These are phyloP conservation scores for Sinocyclocheilus anshuiensis DNA, from an alignment of 2,113 vertebrate species.

Conservation along the genomic window DNA sequence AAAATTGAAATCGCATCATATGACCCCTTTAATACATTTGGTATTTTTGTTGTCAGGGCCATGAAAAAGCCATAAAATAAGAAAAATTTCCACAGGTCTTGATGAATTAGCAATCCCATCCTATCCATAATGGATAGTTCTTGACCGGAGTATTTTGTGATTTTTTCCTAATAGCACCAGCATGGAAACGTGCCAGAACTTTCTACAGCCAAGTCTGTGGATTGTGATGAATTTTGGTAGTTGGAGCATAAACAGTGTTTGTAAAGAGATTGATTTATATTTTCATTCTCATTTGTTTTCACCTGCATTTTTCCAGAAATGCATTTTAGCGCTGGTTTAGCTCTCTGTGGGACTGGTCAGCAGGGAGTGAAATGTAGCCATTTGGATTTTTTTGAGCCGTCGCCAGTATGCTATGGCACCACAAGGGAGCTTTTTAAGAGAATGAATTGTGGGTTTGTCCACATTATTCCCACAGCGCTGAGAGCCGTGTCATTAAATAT, in stretches of 20 bases:
- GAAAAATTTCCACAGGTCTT: background rate
- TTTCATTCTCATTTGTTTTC: slow-evolving; percentile 12
- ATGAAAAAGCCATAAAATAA: background rate
- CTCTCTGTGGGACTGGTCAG: background rate
- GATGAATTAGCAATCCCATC: slow-evolving; percentile 1
- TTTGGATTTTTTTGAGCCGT: background rate
- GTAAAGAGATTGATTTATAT: slow-evolving; percentile 20
- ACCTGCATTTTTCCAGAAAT: background rate
- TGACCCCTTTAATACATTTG: background rate
- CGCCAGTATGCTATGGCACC: background rate
- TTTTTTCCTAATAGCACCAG: slow-evolving; percentile 3
- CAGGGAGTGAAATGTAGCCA: background rate
- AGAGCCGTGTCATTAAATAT: slow-evolving; percentile 33
- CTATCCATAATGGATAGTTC: background rate
- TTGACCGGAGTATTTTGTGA: slow-evolving; percentile 6
- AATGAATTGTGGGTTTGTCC: slow-evolving; percentile 32
- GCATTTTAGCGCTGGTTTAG: background rate
- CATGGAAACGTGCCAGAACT: background rate
- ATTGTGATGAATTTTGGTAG: background rate
- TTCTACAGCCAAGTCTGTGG: background rate
- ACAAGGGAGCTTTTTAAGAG: slow-evolving; percentile 29
- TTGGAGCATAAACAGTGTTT: background rate
- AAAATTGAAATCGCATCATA: too few species aligned
- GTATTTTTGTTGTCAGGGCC: background rate
- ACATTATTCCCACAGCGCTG: slow-evolving; percentile 21